Evolutionary conservation across 2,888 invertebrate species (phyloP).

Genomic region (Apotomis turbidana): DNA sequence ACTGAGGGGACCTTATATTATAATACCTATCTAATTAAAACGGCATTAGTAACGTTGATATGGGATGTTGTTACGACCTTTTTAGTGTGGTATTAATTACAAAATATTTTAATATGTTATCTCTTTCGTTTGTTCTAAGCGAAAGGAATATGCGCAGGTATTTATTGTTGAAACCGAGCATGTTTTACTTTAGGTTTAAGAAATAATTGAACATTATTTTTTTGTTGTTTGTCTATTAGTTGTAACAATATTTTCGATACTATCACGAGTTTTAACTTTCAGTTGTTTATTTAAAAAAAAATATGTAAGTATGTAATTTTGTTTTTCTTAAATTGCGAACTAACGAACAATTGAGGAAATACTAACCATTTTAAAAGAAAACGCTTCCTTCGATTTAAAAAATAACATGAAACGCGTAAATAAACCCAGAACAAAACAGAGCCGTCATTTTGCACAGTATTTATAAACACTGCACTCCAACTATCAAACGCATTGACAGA

Average conservation of each 20-base stretch:
- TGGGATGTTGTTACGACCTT: neutral
- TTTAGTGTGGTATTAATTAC: conserved; percentile 12
- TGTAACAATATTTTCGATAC: too few species aligned
- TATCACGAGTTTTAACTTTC: too few species aligned
- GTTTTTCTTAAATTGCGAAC: too few species aligned
- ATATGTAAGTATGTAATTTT: too few species aligned
- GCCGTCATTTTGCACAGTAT: conserved; percentile 22
- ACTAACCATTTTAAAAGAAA: too few species aligned
- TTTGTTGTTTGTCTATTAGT: too few species aligned
- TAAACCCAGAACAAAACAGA: conserved; percentile 6
- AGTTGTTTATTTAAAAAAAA: too few species aligned
- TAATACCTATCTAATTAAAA: neutral
- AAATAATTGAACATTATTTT: neutral
- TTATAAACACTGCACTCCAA: conserved; percentile 35
- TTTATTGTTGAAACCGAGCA: neutral
- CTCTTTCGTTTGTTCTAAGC: conserved; percentile 18
- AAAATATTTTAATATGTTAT: conserved; percentile 21
- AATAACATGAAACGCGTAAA: too few species aligned
- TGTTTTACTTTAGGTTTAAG: neutral
- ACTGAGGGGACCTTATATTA: neutral
- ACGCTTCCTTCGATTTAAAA: too few species aligned
- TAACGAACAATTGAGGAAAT: too few species aligned
- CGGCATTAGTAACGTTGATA: neutral
- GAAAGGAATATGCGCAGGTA: neutral
- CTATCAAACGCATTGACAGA: conserved; percentile 50